These are phyloP conservation scores for Aethes cnicana DNA, from an alignment of 2,888 invertebrate species.

Conservation along the genomic window DNA sequence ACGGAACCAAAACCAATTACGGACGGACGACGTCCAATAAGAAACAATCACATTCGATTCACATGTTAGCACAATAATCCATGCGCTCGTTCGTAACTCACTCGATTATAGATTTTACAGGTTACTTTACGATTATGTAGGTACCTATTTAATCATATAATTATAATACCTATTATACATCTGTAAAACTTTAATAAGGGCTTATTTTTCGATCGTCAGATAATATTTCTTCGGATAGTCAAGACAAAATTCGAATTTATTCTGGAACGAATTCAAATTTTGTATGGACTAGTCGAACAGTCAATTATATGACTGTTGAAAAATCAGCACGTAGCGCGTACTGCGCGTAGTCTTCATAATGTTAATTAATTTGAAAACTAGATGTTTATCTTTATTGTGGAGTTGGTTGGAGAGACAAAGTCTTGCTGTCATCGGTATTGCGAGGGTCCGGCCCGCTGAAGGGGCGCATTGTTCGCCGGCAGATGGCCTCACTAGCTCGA, in stretches of 20 bases:
- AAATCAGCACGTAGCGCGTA: no score
- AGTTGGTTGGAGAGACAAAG: slow-evolving; percentile 43
- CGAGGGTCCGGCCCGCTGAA: slow-evolving; percentile 62
- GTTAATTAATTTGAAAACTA: slow-evolving; percentile 10
- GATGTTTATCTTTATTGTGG: slow-evolving; percentile 12
- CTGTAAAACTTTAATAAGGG: no score
- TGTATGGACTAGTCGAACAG: no score
- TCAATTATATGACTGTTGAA: no score
- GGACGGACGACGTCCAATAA: slow-evolving; percentile 44
- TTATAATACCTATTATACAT: no score
- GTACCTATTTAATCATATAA: no score
- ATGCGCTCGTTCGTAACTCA: background rate
- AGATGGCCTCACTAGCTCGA: slow-evolving; percentile 70
- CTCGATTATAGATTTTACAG: slow-evolving; percentile 4
- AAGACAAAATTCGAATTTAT: no score
- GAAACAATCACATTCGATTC: slow-evolving; percentile 50
- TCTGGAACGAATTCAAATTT: no score
- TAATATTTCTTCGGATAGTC: no score
- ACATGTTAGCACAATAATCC: slow-evolving; percentile 37
- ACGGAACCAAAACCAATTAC: slow-evolving; percentile 54
- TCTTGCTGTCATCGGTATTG: slow-evolving; percentile 60
- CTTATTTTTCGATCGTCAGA: no score
- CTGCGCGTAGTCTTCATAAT: no score
- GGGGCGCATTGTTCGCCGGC: slow-evolving; percentile 78
- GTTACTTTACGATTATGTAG: no score